phyloP scores from a whole-genome alignment of 2,888 invertebrate species.

The Mythimna albipuncta region DNA sequence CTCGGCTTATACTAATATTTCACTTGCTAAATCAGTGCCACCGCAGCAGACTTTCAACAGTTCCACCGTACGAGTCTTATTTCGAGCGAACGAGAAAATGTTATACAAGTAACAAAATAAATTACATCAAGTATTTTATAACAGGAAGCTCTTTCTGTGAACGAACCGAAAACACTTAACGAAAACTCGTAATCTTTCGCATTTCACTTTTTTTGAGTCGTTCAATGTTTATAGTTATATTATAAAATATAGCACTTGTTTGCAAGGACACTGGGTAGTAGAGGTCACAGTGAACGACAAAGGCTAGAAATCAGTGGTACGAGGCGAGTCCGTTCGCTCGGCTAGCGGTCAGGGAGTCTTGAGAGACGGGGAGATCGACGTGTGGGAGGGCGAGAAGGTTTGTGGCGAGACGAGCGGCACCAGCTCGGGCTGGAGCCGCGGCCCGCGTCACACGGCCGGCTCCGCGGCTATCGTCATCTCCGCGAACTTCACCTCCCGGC shows the following conservation, averaged over 20 bases:
- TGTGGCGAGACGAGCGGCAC: slow-evolving; percentile 85
- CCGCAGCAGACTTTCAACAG: slow-evolving; percentile 46
- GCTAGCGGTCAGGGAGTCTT: slow-evolving; percentile 78
- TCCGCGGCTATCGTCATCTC: slow-evolving; percentile 78
- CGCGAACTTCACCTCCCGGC: slow-evolving; percentile 90
- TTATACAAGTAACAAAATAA: slow-evolving; percentile 64
- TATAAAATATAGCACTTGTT: slow-evolving; percentile 41
- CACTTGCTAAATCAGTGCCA: slow-evolving; percentile 51
- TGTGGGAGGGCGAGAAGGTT: slow-evolving; percentile 69
- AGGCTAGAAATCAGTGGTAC: slow-evolving; percentile 84
- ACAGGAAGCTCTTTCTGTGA: slow-evolving; percentile 74
- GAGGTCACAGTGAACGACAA: slow-evolving; percentile 32
- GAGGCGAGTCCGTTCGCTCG: slow-evolving; percentile 77
- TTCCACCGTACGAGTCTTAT: slow-evolving; percentile 44
- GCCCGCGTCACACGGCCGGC: slow-evolving; percentile 88
- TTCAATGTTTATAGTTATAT: slow-evolving; percentile 25
- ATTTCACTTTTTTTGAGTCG: slow-evolving; percentile 40
- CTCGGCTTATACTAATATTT: slow-evolving; percentile 45
- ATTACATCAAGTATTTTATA: slow-evolving; percentile 60
- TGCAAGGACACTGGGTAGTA: slow-evolving; percentile 40
- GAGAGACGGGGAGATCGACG: slow-evolving; percentile 59
- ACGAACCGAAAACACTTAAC: slow-evolving; percentile 54
- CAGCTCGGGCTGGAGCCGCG: slow-evolving; percentile 89
- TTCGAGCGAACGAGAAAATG: slow-evolving; percentile 75
- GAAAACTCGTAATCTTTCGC: slow-evolving; percentile 39